A percentile compares a stretch with the other conserved stretches of the same genome.
phyloP scores from a whole-genome alignment of 1,140 invertebrate genomes.

The Gryon sp. region DNA sequence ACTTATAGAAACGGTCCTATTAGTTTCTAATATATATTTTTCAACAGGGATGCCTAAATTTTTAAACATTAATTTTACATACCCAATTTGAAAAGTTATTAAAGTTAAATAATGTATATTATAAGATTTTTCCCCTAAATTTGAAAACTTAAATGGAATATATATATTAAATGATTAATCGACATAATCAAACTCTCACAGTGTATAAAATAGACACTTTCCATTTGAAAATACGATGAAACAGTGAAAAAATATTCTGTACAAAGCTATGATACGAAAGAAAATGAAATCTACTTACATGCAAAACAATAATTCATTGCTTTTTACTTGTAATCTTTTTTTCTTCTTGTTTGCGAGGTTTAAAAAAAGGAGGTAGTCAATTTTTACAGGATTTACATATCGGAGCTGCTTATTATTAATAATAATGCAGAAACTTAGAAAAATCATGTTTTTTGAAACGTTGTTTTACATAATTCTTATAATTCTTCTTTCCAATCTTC shows the following conservation, averaged over 20 bases:
- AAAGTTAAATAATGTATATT: too few relatives aligned
- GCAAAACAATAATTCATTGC: slow-evolving; percentile 7
- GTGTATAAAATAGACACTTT: too few relatives aligned
- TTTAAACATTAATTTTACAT: too few relatives aligned
- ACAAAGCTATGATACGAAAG: slow-evolving; percentile 30
- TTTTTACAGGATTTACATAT: slow-evolving; percentile 3
- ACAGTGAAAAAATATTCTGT: slow-evolving; percentile 45
- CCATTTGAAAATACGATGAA: slow-evolving; percentile 23
- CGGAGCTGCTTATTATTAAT: slow-evolving; percentile 13
- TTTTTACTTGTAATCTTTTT: background rate
- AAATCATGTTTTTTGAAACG: background rate
- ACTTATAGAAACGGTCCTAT: too few relatives aligned
- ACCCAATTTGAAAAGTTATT: too few relatives aligned
- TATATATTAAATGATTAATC: too few relatives aligned
- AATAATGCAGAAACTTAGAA: background rate
- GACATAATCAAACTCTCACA: too few relatives aligned
- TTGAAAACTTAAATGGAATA: too few relatives aligned
- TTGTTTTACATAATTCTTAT: background rate
- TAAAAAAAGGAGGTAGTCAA: slow-evolving; percentile 43
- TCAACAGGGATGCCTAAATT: too few relatives aligned
- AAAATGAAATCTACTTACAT: slow-evolving; percentile 8
- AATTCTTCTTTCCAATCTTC: slow-evolving; percentile 9
- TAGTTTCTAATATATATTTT: too few relatives aligned
- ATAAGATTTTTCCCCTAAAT: too few relatives aligned
- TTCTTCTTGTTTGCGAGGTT: background rate